These are phyloP conservation scores for Drosophila kokeensis DNA, from an alignment of 2,888 invertebrate genomes.

Conservation along the genomic window DNA sequence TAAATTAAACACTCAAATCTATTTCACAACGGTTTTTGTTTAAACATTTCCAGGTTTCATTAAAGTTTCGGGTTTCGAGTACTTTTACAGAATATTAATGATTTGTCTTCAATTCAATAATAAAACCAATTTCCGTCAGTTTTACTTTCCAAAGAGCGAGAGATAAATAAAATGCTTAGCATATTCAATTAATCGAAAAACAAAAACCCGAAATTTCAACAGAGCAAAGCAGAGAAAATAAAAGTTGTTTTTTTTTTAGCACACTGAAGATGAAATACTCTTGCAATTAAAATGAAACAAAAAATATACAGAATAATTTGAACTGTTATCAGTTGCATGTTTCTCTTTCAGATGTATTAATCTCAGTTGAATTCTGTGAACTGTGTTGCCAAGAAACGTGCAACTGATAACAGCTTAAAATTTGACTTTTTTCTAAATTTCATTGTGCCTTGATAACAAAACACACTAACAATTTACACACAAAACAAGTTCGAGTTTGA, in stretches of 20 bases:
- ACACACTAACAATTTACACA: neutral
- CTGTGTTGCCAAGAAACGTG: neutral
- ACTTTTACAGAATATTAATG: constrained; percentile 11
- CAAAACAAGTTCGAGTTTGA: neutral
- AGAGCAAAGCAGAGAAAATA: neutral
- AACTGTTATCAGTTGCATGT: neutral
- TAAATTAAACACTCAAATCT: neutral
- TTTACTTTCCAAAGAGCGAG: constrained; percentile 17
- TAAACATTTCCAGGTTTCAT: constrained; percentile 18
- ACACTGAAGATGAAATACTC: constrained; percentile 19
- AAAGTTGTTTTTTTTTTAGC: neutral
- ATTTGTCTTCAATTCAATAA: constrained; percentile 15
- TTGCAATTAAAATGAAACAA: neutral
- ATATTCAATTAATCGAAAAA: constrained; percentile 19
- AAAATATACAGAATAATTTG: neutral
- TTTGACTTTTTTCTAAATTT: neutral
- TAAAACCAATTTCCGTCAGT: constrained; percentile 16
- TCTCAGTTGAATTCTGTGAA: neutral
- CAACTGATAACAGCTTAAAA: neutral
- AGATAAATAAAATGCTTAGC: constrained; percentile 13
- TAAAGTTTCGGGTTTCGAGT: constrained; percentile 41
- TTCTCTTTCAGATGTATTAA: neutral
- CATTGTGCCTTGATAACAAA: neutral
- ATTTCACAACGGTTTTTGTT: constrained; percentile 1
- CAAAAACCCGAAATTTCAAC: constrained; percentile 31